Conservation (phyloP, 2,888 invertebrate genomes). For the Sisyra terminalis region DNA sequence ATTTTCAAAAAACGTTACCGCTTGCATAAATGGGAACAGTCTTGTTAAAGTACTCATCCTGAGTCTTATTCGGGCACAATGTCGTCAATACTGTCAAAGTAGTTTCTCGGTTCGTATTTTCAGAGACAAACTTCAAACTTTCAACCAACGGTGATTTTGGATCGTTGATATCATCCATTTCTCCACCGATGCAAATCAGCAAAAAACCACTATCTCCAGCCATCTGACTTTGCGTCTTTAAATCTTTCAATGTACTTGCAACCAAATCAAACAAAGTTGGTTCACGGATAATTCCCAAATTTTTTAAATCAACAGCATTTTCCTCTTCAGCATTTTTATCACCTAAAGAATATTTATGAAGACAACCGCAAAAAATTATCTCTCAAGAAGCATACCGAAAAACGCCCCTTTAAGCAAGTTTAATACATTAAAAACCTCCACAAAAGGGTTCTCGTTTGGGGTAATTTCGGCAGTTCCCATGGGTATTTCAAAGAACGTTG, state of each 20-base stretch:
- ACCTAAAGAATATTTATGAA: no score
- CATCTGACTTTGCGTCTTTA: background rate
- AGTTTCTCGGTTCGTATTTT: constrained; percentile 17
- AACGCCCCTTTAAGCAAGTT: no score
- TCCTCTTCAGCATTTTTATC: background rate
- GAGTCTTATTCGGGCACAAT: constrained; percentile 13
- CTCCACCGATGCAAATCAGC: constrained; percentile 19
- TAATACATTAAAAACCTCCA: no score
- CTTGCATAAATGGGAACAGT: background rate
- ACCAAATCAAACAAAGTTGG: constrained; percentile 5
- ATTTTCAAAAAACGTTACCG: background rate
- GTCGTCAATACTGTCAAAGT: constrained; percentile 19
- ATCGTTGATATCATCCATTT: constrained; percentile 16
- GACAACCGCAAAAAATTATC: no score
- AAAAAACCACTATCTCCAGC: constrained; percentile 10
- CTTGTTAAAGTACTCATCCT: background rate
- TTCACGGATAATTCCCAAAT: background rate
- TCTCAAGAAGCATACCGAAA: no score
- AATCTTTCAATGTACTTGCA: constrained; percentile 1
- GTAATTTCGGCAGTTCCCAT: no score
- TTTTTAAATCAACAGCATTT: background rate
- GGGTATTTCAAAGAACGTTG: no score
- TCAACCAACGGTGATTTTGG: constrained; percentile 18
- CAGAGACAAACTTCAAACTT: constrained; percentile 19
- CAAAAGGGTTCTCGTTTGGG: no score